A percentile compares a stretch with the other conserved stretches of the same genome.
Evolutionary conservation across 1,140 invertebrate genomes (phyloP).

Genomic region (Coptotermes formosanus): DNA sequence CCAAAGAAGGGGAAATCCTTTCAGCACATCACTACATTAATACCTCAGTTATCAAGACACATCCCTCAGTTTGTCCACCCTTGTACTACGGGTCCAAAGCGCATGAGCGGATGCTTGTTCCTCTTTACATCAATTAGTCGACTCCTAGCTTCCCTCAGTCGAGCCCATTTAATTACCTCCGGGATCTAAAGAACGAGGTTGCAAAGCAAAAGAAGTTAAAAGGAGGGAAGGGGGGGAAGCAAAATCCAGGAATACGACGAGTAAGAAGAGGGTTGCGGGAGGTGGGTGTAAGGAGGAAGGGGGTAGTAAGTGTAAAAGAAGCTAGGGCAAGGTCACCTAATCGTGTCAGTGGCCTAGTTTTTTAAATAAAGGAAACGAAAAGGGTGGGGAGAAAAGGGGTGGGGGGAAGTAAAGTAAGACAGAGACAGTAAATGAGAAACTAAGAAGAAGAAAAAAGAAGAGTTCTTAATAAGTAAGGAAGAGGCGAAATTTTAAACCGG

Average conservation of each 20-base stretch:
- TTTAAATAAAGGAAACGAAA: conserved; percentile 26
- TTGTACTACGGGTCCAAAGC: conserved; percentile 1
- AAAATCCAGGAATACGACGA: neutral
- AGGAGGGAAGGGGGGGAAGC: neutral
- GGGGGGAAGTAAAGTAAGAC: neutral
- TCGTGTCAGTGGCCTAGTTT: conserved; percentile 33
- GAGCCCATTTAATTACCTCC: conserved; percentile 33
- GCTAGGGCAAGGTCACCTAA: conserved; percentile 30
- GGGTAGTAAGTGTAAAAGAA: conserved; percentile 9
- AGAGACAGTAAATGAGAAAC: neutral
- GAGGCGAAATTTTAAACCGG: conserved; percentile 31
- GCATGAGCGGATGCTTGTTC: conserved; percentile 21
- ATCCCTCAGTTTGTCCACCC: neutral
- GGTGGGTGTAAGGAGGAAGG: neutral
- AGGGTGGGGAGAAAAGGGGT: neutral
- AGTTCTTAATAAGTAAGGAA: conserved; percentile 33
- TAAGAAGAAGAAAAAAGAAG: conserved; percentile 17
- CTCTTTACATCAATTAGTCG: conserved; percentile 32
- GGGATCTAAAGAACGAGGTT: conserved; percentile 3
- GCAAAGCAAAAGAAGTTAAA: conserved; percentile 7
- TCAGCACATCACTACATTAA: no score
- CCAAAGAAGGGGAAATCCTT: no score
- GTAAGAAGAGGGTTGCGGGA: neutral
- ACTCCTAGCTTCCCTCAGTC: conserved; percentile 15
- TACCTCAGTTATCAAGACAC: no score